Percentiles rank a stretch among this genome's conserved stretches.
phyloP scores from a whole-genome alignment of 2,113 vertebrate genomes.

The Lepus europaeus region DNA sequence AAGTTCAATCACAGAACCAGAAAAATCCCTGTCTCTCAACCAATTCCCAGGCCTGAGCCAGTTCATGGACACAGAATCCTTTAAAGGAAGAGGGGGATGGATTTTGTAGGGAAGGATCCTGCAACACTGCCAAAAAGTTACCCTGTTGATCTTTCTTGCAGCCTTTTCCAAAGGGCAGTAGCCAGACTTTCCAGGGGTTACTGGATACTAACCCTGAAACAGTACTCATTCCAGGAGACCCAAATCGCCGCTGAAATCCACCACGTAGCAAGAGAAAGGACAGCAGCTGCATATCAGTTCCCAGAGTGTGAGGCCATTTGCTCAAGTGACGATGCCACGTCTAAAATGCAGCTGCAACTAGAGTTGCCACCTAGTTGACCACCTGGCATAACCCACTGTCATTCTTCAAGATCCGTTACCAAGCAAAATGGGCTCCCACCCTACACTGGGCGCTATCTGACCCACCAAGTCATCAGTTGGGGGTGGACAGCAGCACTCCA shows the following conservation, averaged over 20 bases:
- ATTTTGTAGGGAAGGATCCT: background rate
- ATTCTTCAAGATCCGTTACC: background rate
- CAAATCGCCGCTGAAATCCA: slow-evolving; percentile 11
- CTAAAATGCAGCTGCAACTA: background rate
- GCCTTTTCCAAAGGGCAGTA: background rate
- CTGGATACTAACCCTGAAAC: background rate
- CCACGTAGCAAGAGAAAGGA: background rate
- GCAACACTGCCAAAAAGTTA: background rate
- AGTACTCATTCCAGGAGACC: background rate
- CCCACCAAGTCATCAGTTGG: background rate
- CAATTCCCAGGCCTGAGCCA: background rate
- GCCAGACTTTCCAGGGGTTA: background rate
- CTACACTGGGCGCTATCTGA: background rate
- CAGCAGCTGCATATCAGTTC: background rate
- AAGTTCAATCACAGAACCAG: background rate
- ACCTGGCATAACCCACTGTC: background rate
- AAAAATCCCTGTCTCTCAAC: background rate
- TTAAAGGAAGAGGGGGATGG: background rate
- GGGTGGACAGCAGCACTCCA: background rate
- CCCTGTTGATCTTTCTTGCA: background rate
- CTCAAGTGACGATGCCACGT: background rate
- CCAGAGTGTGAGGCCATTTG: background rate
- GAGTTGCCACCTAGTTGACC: background rate
- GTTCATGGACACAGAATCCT: background rate
- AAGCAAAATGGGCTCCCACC: background rate